A percentile compares a stretch with the other conserved stretches of the same genome.
These are phyloP conservation scores for Bombus fervidus DNA, from an alignment of 1,140 invertebrate species.

Conservation along the genomic window DNA sequence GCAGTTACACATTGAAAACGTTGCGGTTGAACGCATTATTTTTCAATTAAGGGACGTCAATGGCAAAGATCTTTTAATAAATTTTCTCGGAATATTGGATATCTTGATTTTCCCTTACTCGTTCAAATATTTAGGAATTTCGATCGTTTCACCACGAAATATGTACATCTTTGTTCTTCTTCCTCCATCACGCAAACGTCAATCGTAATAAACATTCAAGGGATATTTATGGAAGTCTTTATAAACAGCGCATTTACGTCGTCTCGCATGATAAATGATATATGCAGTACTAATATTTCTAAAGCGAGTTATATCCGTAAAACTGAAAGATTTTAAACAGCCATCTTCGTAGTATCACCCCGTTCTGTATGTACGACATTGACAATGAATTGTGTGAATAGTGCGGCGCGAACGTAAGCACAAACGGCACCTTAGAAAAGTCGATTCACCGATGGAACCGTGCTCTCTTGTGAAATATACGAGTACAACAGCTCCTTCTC, in stretches of 20 bases:
- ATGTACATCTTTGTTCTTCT: background rate
- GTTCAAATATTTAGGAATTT: background rate
- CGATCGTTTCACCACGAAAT: background rate
- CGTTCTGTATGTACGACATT: background rate
- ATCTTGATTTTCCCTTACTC: background rate
- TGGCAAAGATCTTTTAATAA: background rate
- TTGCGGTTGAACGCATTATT: background rate
- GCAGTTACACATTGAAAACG: background rate
- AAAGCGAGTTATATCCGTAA: too few species aligned
- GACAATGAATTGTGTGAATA: slow-evolving; percentile 16
- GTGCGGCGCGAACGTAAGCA: background rate
- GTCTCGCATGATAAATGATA: background rate
- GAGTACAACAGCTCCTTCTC: background rate
- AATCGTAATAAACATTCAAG: background rate
- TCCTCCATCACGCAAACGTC: background rate
- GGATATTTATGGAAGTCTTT: background rate
- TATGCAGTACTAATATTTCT: background rate
- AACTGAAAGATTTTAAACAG: too few species aligned
- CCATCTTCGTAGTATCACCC: background rate
- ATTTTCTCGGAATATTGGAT: background rate
- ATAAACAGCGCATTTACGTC: background rate
- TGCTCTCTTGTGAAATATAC: background rate
- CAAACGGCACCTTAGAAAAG: background rate
- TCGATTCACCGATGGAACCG: background rate
- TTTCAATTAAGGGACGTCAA: slow-evolving; percentile 12